Evolutionary conservation across 2,113 vertebrate genomes (phyloP).

Genomic region (Ornithorhynchus anatinus): DNA sequence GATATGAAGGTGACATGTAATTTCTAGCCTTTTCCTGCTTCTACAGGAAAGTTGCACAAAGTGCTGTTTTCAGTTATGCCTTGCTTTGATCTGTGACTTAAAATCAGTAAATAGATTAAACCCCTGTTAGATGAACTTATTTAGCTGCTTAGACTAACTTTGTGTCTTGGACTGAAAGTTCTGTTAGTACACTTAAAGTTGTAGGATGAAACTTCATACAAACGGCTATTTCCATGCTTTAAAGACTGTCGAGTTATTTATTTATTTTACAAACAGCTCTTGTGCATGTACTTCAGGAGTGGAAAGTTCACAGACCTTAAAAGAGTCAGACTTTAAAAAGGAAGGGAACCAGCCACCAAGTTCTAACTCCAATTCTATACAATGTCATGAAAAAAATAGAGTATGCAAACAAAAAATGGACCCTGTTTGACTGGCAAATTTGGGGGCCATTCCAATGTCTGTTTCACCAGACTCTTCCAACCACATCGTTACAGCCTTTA

Average conservation of each 20-base stretch:
- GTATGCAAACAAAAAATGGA: not conserved
- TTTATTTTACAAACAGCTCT: not conserved
- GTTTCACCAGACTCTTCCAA: slow-evolving; percentile 8
- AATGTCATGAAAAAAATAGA: slow-evolving; percentile 24
- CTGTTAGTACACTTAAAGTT: not conserved
- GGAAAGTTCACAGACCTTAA: not conserved
- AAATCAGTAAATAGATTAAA: slow-evolving; percentile 15
- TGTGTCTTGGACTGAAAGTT: not conserved
- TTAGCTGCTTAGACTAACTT: slow-evolving; percentile 8
- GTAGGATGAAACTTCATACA: slow-evolving; percentile 33
- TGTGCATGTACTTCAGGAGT: not conserved
- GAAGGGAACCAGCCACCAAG: not conserved
- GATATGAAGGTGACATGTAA: slow-evolving; percentile 67
- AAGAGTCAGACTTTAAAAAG: slow-evolving; percentile 1
- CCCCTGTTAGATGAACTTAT: slow-evolving; percentile 13
- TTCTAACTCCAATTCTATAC: not conserved
- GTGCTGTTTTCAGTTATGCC: slow-evolving; percentile 49
- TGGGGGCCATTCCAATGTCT: not conserved
- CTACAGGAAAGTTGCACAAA: slow-evolving; percentile 31
- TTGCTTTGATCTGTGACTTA: slow-evolving; percentile 42
- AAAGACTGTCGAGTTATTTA: not conserved
- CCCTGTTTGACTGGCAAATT: not conserved
- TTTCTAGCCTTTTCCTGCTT: slow-evolving; percentile 67
- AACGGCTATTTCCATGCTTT: slow-evolving; percentile 25
- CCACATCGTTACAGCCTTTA: not conserved